Evolutionary conservation across 2,797 vertebrate genomes (phyloP), one percentile per base, ranked within the genome.

Genomic region (Xenopus petersii): DNA sequence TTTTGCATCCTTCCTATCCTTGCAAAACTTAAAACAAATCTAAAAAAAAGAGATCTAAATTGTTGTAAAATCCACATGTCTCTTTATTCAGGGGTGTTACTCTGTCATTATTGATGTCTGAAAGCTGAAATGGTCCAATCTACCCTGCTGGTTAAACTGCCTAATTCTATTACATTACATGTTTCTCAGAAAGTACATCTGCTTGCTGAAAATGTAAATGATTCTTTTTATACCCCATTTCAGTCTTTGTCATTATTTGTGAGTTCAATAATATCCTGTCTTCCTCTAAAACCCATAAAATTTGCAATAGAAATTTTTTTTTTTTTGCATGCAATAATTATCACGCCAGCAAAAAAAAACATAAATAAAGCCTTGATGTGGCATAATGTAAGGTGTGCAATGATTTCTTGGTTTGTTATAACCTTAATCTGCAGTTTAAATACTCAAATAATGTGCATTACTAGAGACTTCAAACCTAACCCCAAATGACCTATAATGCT

Each of bases 101-200:
- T 90, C 82, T 89, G 85, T 82, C 81, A 83, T 76, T 84, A 79
- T 86, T 84, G 86, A 89, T 85, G 84, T 81, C 83, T 87, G 88
- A 88, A 82, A 88, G 86, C 84, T 87, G 86, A 91, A 91, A 87
- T 21, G 80, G 86, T 83, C 84, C 87, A 86, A 89, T 90, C 84
- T 75, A 85, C 87, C 87, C 87, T 87, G 87, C 88, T 90, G 87
- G 77, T 89, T 90, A 89, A 90, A 92, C 88, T 89, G 85, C 89
- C 84, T 90, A 91, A 90, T 91, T 91, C 90, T 89, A 91, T 92
- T 91, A 86, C 82, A 84, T 91, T 88, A 91, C 87, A 85, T 81
- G 81, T 86, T 90, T 90, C 85, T 86, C 89, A 86, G 86, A 83
- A 91, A 92, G 88, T 87, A 80, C 83, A 84, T 88, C 86, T 92